phyloP scores from a whole-genome alignment of 2,797 vertebrate genomes.

The Tenualosa ilisha region DNA sequence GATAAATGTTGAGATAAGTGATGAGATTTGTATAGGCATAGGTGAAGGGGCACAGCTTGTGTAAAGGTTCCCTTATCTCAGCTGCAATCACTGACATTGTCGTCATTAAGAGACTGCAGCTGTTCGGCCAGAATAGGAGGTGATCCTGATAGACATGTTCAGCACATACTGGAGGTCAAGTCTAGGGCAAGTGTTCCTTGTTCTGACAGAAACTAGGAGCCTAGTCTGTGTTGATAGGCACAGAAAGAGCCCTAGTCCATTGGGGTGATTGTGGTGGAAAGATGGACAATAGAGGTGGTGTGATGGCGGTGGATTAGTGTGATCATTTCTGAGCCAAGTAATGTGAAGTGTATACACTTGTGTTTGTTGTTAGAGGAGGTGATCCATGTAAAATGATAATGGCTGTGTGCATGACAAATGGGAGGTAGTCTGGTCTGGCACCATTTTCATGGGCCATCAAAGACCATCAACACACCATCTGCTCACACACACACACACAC shows the following conservation, averaged over 20 bases:
- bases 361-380: neutral
- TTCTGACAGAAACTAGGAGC: neutral
- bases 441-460: constrained; percentile 3
- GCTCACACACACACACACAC: neutral
- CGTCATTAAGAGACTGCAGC: neutral
- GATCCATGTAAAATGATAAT: neutral
- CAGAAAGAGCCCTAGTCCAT: neutral
- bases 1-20: neutral
- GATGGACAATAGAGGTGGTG: neutral
- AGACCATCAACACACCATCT: neutral
- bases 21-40: neutral
- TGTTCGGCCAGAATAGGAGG: neutral
- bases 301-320: neutral
- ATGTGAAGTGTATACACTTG: neutral
- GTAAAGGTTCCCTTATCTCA: neutral
- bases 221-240: neutral
- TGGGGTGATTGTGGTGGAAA: neutral
- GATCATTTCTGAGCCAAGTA: neutral
- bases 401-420: neutral
- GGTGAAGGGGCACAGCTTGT: neutral
- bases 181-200: neutral
- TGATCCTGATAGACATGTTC: neutral
- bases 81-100: neutral
- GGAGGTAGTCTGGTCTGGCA: neutral
- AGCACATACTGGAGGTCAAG: neutral